Base-by-base conservation (phyloP, 2,888 invertebrate species). In the Alloplasta piceator region DNA sequence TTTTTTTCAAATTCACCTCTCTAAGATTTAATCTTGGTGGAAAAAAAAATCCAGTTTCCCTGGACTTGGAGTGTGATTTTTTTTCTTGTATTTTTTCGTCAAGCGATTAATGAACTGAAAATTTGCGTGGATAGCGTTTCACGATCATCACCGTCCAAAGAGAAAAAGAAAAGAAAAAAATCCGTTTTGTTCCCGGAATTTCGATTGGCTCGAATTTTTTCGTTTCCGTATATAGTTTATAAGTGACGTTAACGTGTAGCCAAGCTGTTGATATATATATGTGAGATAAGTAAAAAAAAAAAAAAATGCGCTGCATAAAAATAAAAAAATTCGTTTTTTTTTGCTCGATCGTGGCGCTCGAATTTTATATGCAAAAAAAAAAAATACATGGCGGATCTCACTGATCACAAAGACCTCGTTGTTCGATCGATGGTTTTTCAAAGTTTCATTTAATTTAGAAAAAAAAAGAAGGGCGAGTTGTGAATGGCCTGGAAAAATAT, bases 181-280 rank as follows among this genome's bases (percentile, higher is more conserved):
- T 87, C 88, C 80, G 84, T 89, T 88, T 88, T 83, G 82, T 85
- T 87, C 86, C 86, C 77, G 84, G 39, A 67, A 83, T 76, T 87
- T 86, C 86, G 86, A 60, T 88, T 52, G 77, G 86, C 86, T 88
- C 82, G 86, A 67, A 64, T 77, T 66, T 77, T 89, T 87, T 87
- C 64, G 43, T 12, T 5, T 64, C 66, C 58, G 66, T 50, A 87
- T 89, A 90, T 89, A 90, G 89, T 90, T 90, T 89, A 86, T 90
- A 85, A 86, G 83, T 80, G 84, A 84, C 86, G 88, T 88, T 73
- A 85, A 85, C 85, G 84, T 86, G 46, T 80, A 80, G 85, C 74
- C 85, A 84, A 82, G 83, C 86, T 87, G 87, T 85, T 88, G 84
- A 88, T 72, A 61, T 72, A 73, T 74, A 41, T 50, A 36, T 87